Percentiles rank a stretch among this genome's conserved stretches.
These are phyloP conservation scores for Drosophila lacertosa DNA, from an alignment of 1,140 invertebrate genomes.

Conservation along the genomic window DNA sequence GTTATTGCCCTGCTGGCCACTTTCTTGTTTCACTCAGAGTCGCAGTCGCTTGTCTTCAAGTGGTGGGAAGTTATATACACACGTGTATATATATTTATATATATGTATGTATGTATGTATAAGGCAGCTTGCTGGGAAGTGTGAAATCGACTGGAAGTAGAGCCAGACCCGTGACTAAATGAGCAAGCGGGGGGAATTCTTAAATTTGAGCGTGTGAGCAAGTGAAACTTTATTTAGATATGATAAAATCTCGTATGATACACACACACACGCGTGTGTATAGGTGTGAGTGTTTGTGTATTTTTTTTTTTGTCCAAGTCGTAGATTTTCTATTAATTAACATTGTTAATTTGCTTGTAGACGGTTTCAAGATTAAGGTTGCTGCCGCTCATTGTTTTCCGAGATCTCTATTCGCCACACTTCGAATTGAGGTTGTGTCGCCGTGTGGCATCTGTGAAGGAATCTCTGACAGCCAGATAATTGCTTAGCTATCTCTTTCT, in stretches of 20 bases:
- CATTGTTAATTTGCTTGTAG: slow-evolving; percentile 66
- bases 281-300: slow-evolving; percentile 5
- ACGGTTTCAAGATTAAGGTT: slow-evolving; percentile 56
- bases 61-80: slow-evolving; percentile 44
- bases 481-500: slow-evolving; percentile 13
- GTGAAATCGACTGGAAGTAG: slow-evolving; percentile 56
- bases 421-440: slow-evolving; percentile 46
- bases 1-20: slow-evolving; percentile 46
- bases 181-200: slow-evolving; percentile 35
- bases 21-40: slow-evolving; percentile 49
- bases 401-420: slow-evolving; percentile 16
- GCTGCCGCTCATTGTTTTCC: slow-evolving; percentile 31
- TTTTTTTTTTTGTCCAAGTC: slow-evolving; percentile 2
- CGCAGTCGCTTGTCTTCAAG: slow-evolving; percentile 20
- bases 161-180: slow-evolving; percentile 43
- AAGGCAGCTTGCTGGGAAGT: slow-evolving; percentile 47
- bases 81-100: slow-evolving; percentile 4
- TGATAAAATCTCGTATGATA: slow-evolving; percentile 55
- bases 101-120: background rate
- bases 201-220: slow-evolving; percentile 57
- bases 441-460: slow-evolving; percentile 3
- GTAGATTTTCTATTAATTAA: slow-evolving; percentile 74
- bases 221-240: slow-evolving; percentile 68
- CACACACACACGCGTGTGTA: slow-evolving; percentile 30
- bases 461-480: slow-evolving; percentile 5